A percentile compares a stretch with the other conserved stretches of the same genome.
These are phyloP conservation scores for Adelognathus sp. DNA, from an alignment of 2,888 invertebrate genomes.

Conservation along the genomic window DNA sequence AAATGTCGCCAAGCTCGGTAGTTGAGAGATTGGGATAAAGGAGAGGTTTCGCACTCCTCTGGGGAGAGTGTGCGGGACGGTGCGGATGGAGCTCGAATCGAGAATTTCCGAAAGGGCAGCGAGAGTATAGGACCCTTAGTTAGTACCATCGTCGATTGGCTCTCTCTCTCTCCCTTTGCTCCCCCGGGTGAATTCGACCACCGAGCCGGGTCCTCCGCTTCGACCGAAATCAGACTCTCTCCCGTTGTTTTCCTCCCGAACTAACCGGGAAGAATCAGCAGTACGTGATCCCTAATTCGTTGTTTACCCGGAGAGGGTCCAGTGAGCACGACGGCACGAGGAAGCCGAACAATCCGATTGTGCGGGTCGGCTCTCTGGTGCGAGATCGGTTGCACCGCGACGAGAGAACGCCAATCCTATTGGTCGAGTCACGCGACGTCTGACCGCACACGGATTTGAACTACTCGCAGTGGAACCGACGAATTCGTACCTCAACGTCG, in stretches of 20 bases:
- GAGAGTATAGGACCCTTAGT: constrained; percentile 6
- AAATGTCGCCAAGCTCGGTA: constrained; percentile 55
- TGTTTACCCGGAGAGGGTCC: constrained; percentile 49
- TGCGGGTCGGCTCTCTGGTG: neutral
- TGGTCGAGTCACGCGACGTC: constrained; percentile 2
- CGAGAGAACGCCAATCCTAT: neutral
- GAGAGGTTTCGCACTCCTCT: too few species aligned
- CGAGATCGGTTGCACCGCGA: constrained; percentile 1
- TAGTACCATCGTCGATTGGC: constrained; percentile 19
- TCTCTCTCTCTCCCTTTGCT: too few species aligned
- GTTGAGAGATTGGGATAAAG: constrained; percentile 44
- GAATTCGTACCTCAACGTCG: neutral
- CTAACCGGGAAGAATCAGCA: constrained; percentile 54
- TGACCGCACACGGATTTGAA: neutral
- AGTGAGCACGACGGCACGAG: constrained; percentile 12
- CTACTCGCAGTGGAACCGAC: neutral
- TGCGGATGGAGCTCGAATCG: neutral
- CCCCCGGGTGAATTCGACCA: constrained; percentile 33
- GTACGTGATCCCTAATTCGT: constrained; percentile 59
- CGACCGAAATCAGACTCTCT: constrained; percentile 15
- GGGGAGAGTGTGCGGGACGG: neutral
- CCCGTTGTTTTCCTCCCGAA: constrained; percentile 36
- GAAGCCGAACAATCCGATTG: constrained; percentile 25
- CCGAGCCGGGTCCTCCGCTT: neutral
- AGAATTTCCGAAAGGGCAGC: constrained; percentile 49